A percentile compares a stretch with the other conserved stretches of the same genome.
Evolutionary conservation across 2,113 vertebrate species (phyloP).

Genomic region (Corythornis madagascariensis): DNA sequence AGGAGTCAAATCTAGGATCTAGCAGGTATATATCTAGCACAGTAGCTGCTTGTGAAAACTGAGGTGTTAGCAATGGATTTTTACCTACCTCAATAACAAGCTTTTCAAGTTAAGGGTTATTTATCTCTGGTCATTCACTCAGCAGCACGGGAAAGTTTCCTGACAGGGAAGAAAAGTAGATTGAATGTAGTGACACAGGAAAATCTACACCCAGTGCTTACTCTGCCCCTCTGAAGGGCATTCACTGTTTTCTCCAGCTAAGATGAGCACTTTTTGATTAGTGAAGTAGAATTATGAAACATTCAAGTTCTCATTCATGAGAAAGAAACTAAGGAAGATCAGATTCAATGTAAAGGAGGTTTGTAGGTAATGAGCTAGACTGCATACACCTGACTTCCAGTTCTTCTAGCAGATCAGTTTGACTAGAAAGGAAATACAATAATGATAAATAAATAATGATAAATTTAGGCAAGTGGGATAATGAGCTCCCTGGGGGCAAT

Average conservation of each 20-base stretch:
- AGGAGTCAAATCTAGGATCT: not conserved
- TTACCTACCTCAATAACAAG: not conserved
- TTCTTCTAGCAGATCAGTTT: not conserved
- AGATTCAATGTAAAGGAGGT: not conserved
- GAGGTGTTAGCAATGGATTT: not conserved
- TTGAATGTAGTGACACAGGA: constrained; percentile 66
- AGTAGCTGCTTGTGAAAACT: not conserved
- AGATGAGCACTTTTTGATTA: not conserved
- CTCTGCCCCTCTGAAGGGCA: constrained; percentile 70
- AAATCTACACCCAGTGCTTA: constrained; percentile 76
- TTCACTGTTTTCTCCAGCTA: constrained; percentile 77
- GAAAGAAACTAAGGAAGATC: not conserved
- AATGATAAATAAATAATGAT: not conserved
- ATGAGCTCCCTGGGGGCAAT: not conserved
- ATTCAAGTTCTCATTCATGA: not conserved
- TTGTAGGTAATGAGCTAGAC: not conserved
- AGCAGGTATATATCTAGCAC: not conserved
- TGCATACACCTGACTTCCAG: accelerated
- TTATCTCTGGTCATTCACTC: not conserved
- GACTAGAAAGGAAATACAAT: not conserved
- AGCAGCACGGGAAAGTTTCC: constrained; percentile 66
- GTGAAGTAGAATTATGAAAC: not conserved
- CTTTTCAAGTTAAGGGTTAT: not conserved
- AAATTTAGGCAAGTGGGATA: not conserved
- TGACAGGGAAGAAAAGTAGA: constrained; percentile 60